Conservation (phyloP, 2,888 invertebrate genomes). For the Phalera bucephala region DNA sequence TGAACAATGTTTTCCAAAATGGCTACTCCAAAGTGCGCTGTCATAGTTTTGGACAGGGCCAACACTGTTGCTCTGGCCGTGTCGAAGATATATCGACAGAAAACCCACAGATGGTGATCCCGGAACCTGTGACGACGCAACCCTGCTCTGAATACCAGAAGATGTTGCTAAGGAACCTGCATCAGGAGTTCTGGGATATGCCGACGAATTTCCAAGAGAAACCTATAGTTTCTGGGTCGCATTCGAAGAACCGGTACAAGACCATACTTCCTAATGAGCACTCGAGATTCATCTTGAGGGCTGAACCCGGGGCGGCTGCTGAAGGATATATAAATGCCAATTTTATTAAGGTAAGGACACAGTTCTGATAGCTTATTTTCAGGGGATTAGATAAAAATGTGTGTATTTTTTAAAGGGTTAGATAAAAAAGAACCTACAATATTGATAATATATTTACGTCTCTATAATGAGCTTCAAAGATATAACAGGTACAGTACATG, state of each 20-base stretch:
- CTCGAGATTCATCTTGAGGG: conserved; percentile 89
- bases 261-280: conserved; percentile 95
- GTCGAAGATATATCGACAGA: conserved; percentile 56
- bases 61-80: conserved; percentile 60
- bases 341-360: conserved; percentile 90
- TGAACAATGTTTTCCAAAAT: conserved; percentile 83
- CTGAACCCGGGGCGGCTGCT: conserved; percentile 76
- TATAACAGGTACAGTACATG: no score
- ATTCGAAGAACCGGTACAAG: conserved; percentile 94
- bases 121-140: conserved; percentile 54
- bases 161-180: conserved; percentile 84
- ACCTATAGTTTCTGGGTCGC: conserved; percentile 93
- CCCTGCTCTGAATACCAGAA: conserved; percentile 85
- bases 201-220: conserved; percentile 96
- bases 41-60: conserved; percentile 49
- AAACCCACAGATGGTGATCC: conserved; percentile 66
- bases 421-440: no score
- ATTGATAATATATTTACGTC: no score
- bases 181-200: conserved; percentile 96
- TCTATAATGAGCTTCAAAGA: no score
- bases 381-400: no score
- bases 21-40: conserved; percentile 76
- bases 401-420: no score
- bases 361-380: no score
- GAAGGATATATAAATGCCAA: conserved; percentile 97